Evolutionary conservation across 2,797 vertebrate genomes (phyloP), one percentile per base, ranked within the genome.

Genomic region (Merluccius polli): DNA sequence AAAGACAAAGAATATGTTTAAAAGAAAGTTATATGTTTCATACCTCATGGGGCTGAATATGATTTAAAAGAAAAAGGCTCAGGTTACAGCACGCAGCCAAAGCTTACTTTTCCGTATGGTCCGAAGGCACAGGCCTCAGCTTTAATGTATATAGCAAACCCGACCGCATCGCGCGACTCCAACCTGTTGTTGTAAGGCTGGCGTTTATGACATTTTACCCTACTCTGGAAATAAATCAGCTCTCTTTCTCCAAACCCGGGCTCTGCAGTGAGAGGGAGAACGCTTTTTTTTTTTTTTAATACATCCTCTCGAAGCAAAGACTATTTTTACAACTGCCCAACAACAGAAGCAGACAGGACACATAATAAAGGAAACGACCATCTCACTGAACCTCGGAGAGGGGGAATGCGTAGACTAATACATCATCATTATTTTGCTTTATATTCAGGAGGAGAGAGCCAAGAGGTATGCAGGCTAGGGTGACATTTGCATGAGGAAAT

Each of bases 181-280:
- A 80, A 89, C 88, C 82, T 92, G 89, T 93, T 95, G 93, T 93
- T 92, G 83, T 92, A 93, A 90, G 87, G 80, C 85, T 80, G 85
- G 89, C 78, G 80, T 92, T 94, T 91, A 93, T 93, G 88, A 93
- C 88, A 92, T 93, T 93, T 94, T 83, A 92, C 90, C 91, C 92
- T 85, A 85, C 87, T 89, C 79, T 82, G 86, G 87, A 83, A 92
- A 93, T 92, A 92, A 91, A 92, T 91, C 90, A 93, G 85, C 69
- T 83, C 82, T 29, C 36, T n/a, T n/a, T 73, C 77, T 33, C 78
- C 77, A 92, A 89, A 85, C 86, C 82, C 80, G 3, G n/a, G 6
- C 59, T n/a, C 21, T 11, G 59, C 5, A 2, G 63, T 24, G n/a
- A 0, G 11, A 9, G 63, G 63, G n/a, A 70, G 69, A 31, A 71